Evolutionary conservation across 2,888 invertebrate species (phyloP), one percentile per base, ranked within the genome.

Genomic region (Ophion ellenae): DNA sequence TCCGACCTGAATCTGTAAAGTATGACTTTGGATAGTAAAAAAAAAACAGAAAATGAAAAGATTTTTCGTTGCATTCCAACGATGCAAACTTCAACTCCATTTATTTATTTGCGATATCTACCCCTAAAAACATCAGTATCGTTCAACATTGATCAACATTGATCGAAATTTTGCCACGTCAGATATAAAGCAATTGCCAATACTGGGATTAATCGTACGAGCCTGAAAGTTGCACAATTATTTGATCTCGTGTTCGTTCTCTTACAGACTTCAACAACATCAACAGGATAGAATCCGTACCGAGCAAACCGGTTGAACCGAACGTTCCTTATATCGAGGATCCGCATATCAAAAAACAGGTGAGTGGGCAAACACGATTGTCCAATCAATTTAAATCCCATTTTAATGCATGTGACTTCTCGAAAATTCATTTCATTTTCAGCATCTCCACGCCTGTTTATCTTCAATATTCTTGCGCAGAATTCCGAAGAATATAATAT

Each of bases 251-350:
- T 28, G 24, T 36, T 32, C 76, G 79, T 84, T 78, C 71, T 70
- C 36, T 90, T 89, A 10, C 88, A 93, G 93, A 92, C 45, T 92
- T 91, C 76, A 90, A 87, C 87, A 91, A 87, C 85, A 87, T 90
- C 57, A 92, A 91, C 84, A 92, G 92, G 88, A 90, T 94, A 92
- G 94, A 93, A 76, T 87, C 92, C 47, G 90, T 90, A 10, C 90
- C 91, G 14, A 90, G 89, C 76, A 94, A 92, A 87, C 93, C 93
- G 32, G 88, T 90, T 0, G 93, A 93, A 81, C 90, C 93, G 28
- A 93, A 92, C 84, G 87, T 90, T 73, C 89, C 92, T 28, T 90
- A 90, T 59, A 70, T 83, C 28, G 89, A 91, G 78, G 93, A 93
- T 53, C 92, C 93, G 64, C 90, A 91, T 71, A 90, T 87, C 85